Base-by-base conservation (phyloP, 2,888 invertebrate species). In the Aphidius colemani region DNA sequence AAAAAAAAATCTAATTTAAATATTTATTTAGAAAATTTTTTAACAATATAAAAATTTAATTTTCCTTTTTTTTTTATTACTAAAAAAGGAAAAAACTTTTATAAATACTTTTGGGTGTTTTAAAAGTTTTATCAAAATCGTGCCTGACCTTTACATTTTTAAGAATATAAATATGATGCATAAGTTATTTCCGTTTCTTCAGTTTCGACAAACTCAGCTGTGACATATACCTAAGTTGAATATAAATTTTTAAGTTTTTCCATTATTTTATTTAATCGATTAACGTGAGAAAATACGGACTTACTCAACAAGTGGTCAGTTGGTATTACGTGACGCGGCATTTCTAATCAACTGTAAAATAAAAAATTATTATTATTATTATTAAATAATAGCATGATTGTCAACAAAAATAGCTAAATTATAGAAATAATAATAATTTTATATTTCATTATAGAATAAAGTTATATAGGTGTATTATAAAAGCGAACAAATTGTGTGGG, bases 281-380 rank as follows among this genome's bases (percentile, higher is more conserved):
- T 11, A 46, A 30, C 46, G 30, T 30, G 30, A 5, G 30, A 49
- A 46, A 18, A 2, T 57, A 44, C 44, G 44, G 57, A 59, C 59
- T 64, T 44, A 66, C 66, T 67, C 67, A 67, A 67, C 67, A 66
- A 67, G 66, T 67, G 67, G 64, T 60, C 67, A 60, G 66, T 62
- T 66, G 67, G 59, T 51, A 40, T 61, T 53, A 59, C 64, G 61
- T n/a, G 18, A 57, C 56, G 30, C 45, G 7, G 8, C 56, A 13
- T 30, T 45, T 30, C 56, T 10, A 43, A 44, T 30, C 30, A 30
- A 30, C 5, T 30, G 30, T 45, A 39, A 53, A 30, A 51, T 30
- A n/a, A 56, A 46, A 45, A 56, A 30, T 30, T 3, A 30, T 30
- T 30, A 30, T 30, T 30, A 30, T 30, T 5, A 30, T 30, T 5